Evolutionary conservation across 2,113 vertebrate species (phyloP), one percentile per base, ranked within the genome.

Genomic region (Hippoglossus stenolepis): DNA sequence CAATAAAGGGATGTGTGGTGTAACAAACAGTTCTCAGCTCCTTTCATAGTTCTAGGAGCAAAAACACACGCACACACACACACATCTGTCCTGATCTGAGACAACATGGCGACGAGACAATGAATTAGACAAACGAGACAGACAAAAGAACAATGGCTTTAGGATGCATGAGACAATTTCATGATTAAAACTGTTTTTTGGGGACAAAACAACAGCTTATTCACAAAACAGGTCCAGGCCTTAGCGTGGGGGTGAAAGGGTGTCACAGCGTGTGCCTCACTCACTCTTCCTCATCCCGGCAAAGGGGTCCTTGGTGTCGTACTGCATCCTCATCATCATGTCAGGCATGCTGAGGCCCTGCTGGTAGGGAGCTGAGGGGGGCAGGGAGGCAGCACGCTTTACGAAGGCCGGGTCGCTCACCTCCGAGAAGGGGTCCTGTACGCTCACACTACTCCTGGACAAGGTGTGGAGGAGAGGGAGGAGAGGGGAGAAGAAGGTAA

Each of bases 231-330:
- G 17, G 67, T 69, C 2, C 7, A 6, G 21, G 73, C 10, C 5
- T 77, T 3, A 0, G 51, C 47, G 66, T 69, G 70, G 21, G 35
- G 65, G 20, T 79, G 35, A 45, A 59, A 21, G 38, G 54, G 26
- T 66, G 79, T 64, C 65, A 65, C 72, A 75, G 75, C 4, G 10
- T 67, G 73, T 11, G 72, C 28, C 63, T 77, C 67, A 94, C 91
- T 93, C 82, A 98, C 97, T 96, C 95, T 99, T 99, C 94, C 97
- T 97, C 96, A 99, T 98, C 73, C 97, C 96, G 24, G 95, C 93
- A 0, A 99, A 98, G 85, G 97, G 97, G 91, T 98, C 97, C 95
- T 99, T 99, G 92, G 96, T 94, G 62, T 98, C 97, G 2, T 97
- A 98, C 88, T 97, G 95, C 96, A 98, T 95, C 91, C 97, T 95